These are phyloP conservation scores for Anhinga anhinga DNA, from an alignment of 2,113 vertebrate species.

Conservation along the genomic window DNA sequence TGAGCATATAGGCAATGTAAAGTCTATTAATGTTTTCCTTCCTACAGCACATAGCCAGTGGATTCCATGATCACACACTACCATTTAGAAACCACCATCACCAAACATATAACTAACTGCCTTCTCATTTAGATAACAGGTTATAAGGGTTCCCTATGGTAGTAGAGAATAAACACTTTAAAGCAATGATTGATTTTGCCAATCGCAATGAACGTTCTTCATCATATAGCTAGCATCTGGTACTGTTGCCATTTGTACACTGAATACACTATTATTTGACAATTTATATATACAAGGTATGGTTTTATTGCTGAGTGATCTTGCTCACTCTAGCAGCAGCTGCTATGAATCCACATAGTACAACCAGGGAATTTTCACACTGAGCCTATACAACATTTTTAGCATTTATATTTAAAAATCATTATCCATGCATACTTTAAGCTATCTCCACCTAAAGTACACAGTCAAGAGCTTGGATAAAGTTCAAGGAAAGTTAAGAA, in stretches of 20 bases:
- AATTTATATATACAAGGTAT: neutral
- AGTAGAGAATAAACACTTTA: neutral
- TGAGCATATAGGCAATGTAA: neutral
- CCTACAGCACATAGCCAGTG: neutral
- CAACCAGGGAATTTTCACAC: neutral
- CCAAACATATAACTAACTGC: neutral
- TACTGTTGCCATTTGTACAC: neutral
- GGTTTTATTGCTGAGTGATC: neutral
- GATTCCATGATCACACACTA: neutral
- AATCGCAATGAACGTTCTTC: neutral
- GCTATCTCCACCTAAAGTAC: neutral
- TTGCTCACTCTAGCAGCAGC: neutral
- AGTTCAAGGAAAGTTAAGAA: neutral
- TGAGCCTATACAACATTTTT: neutral
- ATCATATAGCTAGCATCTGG: neutral
- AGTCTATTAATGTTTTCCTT: neutral
- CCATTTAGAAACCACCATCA: neutral
- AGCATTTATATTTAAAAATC: neutral
- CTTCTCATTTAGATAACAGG: neutral
- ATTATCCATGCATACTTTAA: neutral
- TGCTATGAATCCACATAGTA: neutral
- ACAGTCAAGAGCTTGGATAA: neutral
- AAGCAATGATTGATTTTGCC: neutral
- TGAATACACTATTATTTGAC: neutral
- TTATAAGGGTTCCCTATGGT: neutral